Evolutionary conservation across 2,113 vertebrate species (phyloP), one percentile per base, ranked within the genome.

Genomic region (Odontophorus gujanensis): DNA sequence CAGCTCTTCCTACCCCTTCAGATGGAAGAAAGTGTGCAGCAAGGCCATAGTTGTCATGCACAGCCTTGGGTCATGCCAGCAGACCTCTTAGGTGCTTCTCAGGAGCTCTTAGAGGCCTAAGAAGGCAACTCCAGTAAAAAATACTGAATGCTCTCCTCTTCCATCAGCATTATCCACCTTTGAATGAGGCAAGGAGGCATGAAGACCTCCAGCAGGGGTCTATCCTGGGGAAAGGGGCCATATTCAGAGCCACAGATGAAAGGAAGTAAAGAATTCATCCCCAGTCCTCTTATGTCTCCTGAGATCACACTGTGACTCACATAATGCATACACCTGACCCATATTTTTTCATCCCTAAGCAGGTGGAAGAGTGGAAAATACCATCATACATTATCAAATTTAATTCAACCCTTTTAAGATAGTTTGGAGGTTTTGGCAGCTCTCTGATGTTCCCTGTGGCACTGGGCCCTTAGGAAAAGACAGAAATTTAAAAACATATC

Each of bases 11-110:
- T 78, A 50, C 26, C 18, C 73, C 26, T 4, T 7, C 74, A 40
- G 58, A 0, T 73, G 48, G 48, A n/a, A 65, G 40, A 16, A 38
- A 38, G 36, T 1, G 9, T 38, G 34, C 47, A 85, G 19, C 0
- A 0, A 50, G 50, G 51, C 36, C 1, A 0, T 2, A 15, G 32
- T 38, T 77, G 38, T 10, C 26, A 74, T 40, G 34, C 1, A 0
- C 11, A 53, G 59, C 6, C 38, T 4, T 17, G 47, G 58, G 36
- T 42, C 28, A 11, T 6, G 24, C 17, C 53, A 80, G 36, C 19
- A 48, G 40, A 13, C 40, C 32, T 61, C n/a, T 13, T 14, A 43
- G 63, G 61, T 14, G 22, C 43, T 15, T 30, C 51, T 30, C 15
- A 30, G 24, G 40, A 45, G 50, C 11, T 77, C 51, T 51, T 26